Base-by-base conservation (phyloP, 2,797 vertebrate species). In the Acanthurus leucopareius region DNA sequence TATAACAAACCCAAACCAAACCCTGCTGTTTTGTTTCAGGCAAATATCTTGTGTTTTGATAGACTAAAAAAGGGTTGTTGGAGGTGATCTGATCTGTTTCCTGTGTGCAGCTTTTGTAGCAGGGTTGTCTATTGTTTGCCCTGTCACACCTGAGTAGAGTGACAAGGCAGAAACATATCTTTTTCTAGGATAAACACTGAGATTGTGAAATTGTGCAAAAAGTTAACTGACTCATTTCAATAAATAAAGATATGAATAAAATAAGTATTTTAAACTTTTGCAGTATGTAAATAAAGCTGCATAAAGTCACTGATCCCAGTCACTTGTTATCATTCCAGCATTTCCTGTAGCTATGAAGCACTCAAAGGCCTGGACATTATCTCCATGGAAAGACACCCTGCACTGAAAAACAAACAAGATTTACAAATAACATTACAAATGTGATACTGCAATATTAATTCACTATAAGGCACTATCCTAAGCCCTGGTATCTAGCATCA, bases 1-100 rank as follows among this genome's bases (percentile, higher is more conserved):
- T 92, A 93, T 2, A 82, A 76, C 67, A 61, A 90, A 82, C 78
- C 81, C 42, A 73, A 74, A 75, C 63, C 69, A 62, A 83, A 66
- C 70, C 62, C 22, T 10, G 79, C 51, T 79, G 75, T 82, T 89
- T 88, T 77, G 72, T 80, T 85, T 80, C 5, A 52, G 32, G 45
- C n/a, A 5, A 60, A 82, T 51, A 28, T 61, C 58, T 48, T 84
- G 54, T 45, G 28, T 67, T 86, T 16, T 48, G 69, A 75, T 66
- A 4, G 52, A 73, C 47, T 53, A 69, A 75, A 66, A 77, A 82
- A 38, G 19, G 45, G 51, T 20, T 52, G 64, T 42, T 59, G 44
- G 66, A 74, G 79, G 80, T 82, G 72, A 88, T 58, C 51, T 28
- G 61, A 75, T 77, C 48, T 1, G 53, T 35, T 79, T 80, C 73